A percentile compares a stretch with the other conserved stretches of the same genome.
Evolutionary conservation across 2,888 invertebrate species (phyloP).

Genomic region (Gisinianus flammeolus): DNA sequence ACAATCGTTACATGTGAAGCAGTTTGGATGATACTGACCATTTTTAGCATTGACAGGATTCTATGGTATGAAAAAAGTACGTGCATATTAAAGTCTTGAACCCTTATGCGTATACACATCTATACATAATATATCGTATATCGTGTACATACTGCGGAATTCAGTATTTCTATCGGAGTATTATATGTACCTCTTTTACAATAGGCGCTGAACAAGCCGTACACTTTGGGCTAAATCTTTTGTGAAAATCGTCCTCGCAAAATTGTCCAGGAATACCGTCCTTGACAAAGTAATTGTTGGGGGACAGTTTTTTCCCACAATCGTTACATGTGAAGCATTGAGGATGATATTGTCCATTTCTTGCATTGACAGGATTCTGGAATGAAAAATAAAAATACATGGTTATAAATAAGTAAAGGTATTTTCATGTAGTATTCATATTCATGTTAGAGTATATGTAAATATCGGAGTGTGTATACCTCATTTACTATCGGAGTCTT

Average conservation of each 20-base stretch:
- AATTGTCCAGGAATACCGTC: constrained; percentile 54
- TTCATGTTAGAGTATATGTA: no score
- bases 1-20: constrained; percentile 39
- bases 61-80: constrained; percentile 6
- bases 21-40: constrained; percentile 36
- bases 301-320: constrained; percentile 34
- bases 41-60: constrained; percentile 20
- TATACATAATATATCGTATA: no score
- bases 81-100: neutral
- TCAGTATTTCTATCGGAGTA: no score
- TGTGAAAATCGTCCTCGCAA: constrained; percentile 49
- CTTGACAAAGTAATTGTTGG: constrained; percentile 51
- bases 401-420: no score
- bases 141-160: no score
- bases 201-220: constrained; percentile 41
- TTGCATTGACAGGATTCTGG: neutral
- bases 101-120: neutral
- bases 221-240: constrained; percentile 47
- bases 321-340: constrained; percentile 37
- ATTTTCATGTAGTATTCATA: no score
- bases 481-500: neutral
- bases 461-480: no score
- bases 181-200: no score
- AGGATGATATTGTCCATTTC: neutral
- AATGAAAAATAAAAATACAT: neutral